These are phyloP conservation scores for Dicrostonyx torquatus DNA, from an alignment of 2,797 vertebrate genomes.

Conservation along the genomic window DNA sequence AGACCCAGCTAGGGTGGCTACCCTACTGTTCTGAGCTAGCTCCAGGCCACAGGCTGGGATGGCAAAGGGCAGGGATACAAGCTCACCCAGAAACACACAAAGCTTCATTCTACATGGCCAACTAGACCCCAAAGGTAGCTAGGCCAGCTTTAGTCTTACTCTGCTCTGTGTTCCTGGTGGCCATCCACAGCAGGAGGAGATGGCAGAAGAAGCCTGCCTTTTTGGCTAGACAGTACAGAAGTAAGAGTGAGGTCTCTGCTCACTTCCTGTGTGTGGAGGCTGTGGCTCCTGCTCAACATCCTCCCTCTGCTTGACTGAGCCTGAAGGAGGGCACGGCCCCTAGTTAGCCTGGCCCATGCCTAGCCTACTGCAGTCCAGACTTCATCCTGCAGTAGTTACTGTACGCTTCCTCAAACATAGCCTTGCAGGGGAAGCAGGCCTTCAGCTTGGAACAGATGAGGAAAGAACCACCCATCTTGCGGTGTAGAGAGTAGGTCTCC, in stretches of 20 bases:
- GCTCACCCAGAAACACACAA: slow-evolving; percentile 48
- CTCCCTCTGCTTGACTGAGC: neutral
- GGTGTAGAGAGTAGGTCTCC: slow-evolving; percentile 98
- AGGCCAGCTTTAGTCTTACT: neutral
- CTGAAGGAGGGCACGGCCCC: neutral
- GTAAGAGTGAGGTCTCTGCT: slow-evolving; percentile 32
- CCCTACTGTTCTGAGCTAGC: neutral
- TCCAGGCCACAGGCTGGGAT: slow-evolving; percentile 53
- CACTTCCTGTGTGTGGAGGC: neutral
- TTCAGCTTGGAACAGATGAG: slow-evolving; percentile 97
- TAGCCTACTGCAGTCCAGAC: slow-evolving; percentile 81
- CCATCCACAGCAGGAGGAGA: slow-evolving; percentile 65
- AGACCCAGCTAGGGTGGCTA: neutral
- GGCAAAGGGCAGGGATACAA: slow-evolving; percentile 69
- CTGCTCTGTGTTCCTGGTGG: neutral
- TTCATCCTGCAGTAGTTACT: slow-evolving; percentile 91
- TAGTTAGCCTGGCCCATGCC: neutral
- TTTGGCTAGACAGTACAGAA: slow-evolving; percentile 18
- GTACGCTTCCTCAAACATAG: slow-evolving; percentile 93
- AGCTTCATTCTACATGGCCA: slow-evolving; percentile 10
- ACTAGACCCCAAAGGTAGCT: slow-evolving; percentile 51
- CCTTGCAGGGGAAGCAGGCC: slow-evolving; percentile 92
- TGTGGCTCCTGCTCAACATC: neutral
- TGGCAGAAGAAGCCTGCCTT: neutral
- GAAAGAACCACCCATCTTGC: slow-evolving; percentile 99